Base-by-base conservation (phyloP, 2,797 vertebrate genomes). In the Mormyrops attenuatus region DNA sequence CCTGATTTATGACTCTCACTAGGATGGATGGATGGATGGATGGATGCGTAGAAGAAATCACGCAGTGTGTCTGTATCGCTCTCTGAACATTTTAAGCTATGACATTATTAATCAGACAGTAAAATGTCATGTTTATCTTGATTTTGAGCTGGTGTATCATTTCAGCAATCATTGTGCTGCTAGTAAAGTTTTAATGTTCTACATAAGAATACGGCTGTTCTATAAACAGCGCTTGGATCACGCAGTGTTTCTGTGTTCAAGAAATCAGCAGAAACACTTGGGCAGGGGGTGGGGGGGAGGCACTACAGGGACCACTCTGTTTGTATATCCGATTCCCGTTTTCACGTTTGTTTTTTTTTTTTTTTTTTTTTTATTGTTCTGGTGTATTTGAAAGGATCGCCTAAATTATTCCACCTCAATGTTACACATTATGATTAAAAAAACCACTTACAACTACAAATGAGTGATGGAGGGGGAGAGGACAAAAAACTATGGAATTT, bases 351-450 rank as follows among this genome's bases (percentile, higher is more conserved):
- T 15, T 41, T 15, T 55, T 66, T 86, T 90, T 77, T 1, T 69
- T 52, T 77, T 3, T 91, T 92, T 91, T 34, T 20, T 86, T 88
- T 89, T 86, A 73, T 55, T 66, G n/a, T 57, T 17, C 30, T 30
- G 50, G 38, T 63, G n/a, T 55, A 38, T 85, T 88, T 85, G 91
- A 87, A 93, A 91, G 77, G n/a, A 88, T 73, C 88, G 89, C 88
- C 87, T 41, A 91, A 90, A 92, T 91, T 93, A 92, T 95, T 96
- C 96, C 94, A 96, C 96, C 95, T 97, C 94, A 93, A 92, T 94
- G 95, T 95, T 95, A 92, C 94, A 94, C 93, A 92, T 52, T 91
- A 92, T 94, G 91, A 92, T 57, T 92, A 85, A 91, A 41, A 91
- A 41, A 92, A 88, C 63, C 53, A 91, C 85, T 89, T 89, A 53